These are phyloP conservation scores for Ochlodes sylvanus DNA, from an alignment of 2,888 invertebrate species.

Conservation along the genomic window DNA sequence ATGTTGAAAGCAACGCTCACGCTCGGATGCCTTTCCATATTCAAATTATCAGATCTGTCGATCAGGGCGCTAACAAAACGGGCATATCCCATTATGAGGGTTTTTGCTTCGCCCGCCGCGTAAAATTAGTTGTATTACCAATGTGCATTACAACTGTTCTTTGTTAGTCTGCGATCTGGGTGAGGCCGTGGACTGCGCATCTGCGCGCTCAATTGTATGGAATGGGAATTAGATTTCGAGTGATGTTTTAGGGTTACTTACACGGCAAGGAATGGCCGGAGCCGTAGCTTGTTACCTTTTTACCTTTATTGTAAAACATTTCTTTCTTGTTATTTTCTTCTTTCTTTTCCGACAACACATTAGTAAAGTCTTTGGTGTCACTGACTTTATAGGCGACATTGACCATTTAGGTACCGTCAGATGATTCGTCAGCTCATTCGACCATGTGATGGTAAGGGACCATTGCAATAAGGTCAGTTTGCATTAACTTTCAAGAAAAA, in stretches of 20 bases:
- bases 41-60: constrained; percentile 81
- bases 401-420: no score
- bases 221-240: constrained; percentile 73
- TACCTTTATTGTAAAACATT: no score
- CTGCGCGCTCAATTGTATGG: constrained; percentile 71
- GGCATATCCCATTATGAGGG: constrained; percentile 49
- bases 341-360: no score
- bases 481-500: no score
- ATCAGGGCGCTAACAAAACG: constrained; percentile 72
- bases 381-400: no score
- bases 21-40: constrained; percentile 76
- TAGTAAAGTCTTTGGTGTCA: no score
- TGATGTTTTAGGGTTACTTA: constrained; percentile 33
- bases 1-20: constrained; percentile 41
- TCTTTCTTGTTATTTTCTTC: no score
- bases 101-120: constrained; percentile 45
- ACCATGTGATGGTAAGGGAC: no score
- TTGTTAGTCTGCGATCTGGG: constrained; percentile 60
- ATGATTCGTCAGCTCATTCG: no score
- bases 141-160: constrained; percentile 59
- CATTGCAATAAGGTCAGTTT: no score
- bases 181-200: constrained; percentile 56
- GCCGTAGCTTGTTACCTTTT: not conserved
- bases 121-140: constrained; percentile 71
- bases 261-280: not conserved